Evolutionary conservation across 2,888 invertebrate genomes (phyloP).

Genomic region (Drosophila lutescens): DNA sequence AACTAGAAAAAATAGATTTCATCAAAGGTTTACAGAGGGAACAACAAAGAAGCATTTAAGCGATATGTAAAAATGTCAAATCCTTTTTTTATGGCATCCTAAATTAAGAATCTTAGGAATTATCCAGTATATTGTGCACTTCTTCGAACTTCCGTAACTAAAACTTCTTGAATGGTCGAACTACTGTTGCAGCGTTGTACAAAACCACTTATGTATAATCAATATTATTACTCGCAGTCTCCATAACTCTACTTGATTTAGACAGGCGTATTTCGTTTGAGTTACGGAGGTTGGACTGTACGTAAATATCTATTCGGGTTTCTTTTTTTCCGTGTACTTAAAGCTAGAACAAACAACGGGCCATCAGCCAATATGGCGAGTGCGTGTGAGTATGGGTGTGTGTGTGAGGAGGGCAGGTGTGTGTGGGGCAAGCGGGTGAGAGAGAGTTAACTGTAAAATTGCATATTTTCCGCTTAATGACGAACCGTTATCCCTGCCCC

Average conservation of each 20-base stretch:
- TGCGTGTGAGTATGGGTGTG: conserved; percentile 24
- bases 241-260: neutral
- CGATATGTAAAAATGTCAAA: too few relatives aligned
- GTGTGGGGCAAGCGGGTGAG: conserved; percentile 51
- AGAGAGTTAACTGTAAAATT: conserved; percentile 41
- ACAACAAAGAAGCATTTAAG: too few relatives aligned
- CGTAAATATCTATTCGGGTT: neutral
- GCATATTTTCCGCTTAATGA: conserved; percentile 26
- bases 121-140: too few relatives aligned
- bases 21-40: conserved; percentile 49
- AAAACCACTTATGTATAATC: too few relatives aligned
- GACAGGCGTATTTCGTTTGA: neutral
- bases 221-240: neutral
- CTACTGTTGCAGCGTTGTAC: too few relatives aligned
- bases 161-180: too few relatives aligned
- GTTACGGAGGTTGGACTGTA: neutral
- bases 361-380: conserved; percentile 65
- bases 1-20: conserved; percentile 20
- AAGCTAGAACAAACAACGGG: conserved; percentile 44
- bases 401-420: conserved; percentile 9
- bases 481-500: conserved; percentile 24
- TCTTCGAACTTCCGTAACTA: too few relatives aligned
- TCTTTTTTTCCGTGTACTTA: conserved; percentile 32
- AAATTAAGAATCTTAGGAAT: too few relatives aligned
- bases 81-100: too few relatives aligned